Evolutionary conservation across 2,113 vertebrate species (phyloP).

Genomic region (Monarcha castaneiventris): DNA sequence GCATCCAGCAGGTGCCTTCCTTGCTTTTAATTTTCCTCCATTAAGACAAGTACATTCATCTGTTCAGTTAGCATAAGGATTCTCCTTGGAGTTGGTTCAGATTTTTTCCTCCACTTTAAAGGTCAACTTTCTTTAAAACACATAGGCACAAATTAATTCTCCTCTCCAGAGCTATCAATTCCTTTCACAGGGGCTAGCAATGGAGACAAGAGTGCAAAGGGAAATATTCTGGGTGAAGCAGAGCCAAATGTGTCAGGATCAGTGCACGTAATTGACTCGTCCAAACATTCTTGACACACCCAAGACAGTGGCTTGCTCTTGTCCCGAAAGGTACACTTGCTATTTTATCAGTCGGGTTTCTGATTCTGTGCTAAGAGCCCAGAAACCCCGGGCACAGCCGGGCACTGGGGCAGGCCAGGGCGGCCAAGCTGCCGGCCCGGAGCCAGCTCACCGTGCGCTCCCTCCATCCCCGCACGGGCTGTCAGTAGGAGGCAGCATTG

Average conservation of each 20-base stretch:
- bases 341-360: background rate
- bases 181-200: background rate
- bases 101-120: background rate
- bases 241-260: background rate
- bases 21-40: background rate
- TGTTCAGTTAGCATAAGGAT: background rate
- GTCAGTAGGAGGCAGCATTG: constrained; percentile 77
- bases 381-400: accelerated
- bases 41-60: background rate
- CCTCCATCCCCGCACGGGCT: background rate
- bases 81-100: background rate
- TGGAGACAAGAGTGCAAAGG: background rate
- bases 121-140: constrained; percentile 16
- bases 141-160: background rate
- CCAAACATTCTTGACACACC: background rate
- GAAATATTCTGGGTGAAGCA: background rate
- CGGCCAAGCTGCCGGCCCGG: accelerated
- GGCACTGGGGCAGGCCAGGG: background rate
- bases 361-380: background rate
- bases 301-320: background rate
- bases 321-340: background rate
- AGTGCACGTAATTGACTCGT: accelerated
- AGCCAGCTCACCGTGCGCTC: background rate
- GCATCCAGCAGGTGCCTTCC: background rate
- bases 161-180: background rate